Base-by-base conservation (phyloP, 2,797 vertebrate species). In the Borostomias antarcticus region DNA sequence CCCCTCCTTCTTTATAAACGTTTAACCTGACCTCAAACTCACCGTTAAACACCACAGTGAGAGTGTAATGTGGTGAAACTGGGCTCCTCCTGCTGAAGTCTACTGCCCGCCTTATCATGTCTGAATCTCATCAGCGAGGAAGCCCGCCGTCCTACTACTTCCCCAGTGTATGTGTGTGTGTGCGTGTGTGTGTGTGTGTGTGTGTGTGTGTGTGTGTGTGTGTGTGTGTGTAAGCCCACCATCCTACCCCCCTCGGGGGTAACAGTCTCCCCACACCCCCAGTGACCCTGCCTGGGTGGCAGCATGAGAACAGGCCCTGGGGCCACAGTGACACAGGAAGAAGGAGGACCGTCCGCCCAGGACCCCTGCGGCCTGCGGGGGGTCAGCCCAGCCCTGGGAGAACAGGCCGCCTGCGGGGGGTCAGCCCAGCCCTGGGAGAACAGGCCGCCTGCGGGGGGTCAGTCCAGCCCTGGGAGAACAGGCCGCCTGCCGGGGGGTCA, bases 261-360 rank as follows among this genome's bases (percentile, higher is more conserved):
- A 1, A 19, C 48, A 19, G 9, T 4, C 5, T 7, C 40, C 40
- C 8, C 45, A 17, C 21, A 1, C 48, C 19, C 40, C n/a, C 26
- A n/a, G 77, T 58, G 70, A 76, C 33, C 6, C 82, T 82, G 80
- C 33, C 8, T 80, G 83, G 82, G 78, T 83, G 82, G 85, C 45
- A 56, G 72, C 63, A 58, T 69, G 73, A 66, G 76, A 83, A 79
- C 70, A 13, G n/a, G 64, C 68, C 83, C 77, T 63, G 25, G 28
- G 75, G 79, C 70, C 69, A 64, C 74, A 82, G 29, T 62, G 70
- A 70, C 54, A 47, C 73, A 79, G 82, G 75, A 86, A 80, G 70
- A 74, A 43, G 40, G 40, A n/a, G n/a, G n/a, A n/a, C 40, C 40
- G 15, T 43, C 40, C 17, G 40, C 1, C 40, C 40, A 17, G 40